Conservation (phyloP, 2,113 vertebrate genomes). For the Tilapia sparmanii region DNA sequence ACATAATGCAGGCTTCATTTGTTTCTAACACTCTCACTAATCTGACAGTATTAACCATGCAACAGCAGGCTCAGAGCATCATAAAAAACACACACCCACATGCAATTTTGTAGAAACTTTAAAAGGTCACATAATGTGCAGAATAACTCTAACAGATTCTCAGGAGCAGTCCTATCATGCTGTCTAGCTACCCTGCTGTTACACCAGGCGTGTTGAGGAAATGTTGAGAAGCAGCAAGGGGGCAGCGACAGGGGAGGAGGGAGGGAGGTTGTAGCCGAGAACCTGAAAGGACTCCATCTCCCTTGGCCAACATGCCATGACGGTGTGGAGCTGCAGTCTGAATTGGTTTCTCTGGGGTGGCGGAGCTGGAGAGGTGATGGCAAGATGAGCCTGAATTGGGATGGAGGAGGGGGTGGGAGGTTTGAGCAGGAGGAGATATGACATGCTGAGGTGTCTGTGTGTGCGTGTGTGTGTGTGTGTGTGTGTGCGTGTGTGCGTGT, state of each 20-base stretch:
- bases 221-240: conserved; percentile 36
- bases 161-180: conserved; percentile 10
- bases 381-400: conserved; percentile 47
- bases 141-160: conserved; percentile 34
- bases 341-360: conserved; percentile 66
- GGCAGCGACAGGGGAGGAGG: neutral
- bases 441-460: neutral
- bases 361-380: conserved; percentile 51
- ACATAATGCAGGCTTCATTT: conserved; percentile 25
- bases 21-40: conserved; percentile 15
- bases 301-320: conserved; percentile 68
- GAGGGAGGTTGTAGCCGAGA: conserved; percentile 31
- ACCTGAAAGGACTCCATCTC: conserved; percentile 69
- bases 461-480: neutral
- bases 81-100: neutral
- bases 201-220: conserved; percentile 45
- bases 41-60: conserved; percentile 7
- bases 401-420: neutral
- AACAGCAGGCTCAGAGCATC: neutral
- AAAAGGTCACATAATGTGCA: conserved; percentile 51
- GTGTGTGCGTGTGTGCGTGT: accelerated
- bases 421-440: neutral
- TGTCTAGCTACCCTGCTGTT: conserved; percentile 39
- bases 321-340: conserved; percentile 55
- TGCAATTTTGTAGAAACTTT: conserved; percentile 25